Evolutionary conservation across 2,113 vertebrate genomes (phyloP), one percentile per base, ranked within the genome.

Genomic region (Sarotherodon lohbergeri): DNA sequence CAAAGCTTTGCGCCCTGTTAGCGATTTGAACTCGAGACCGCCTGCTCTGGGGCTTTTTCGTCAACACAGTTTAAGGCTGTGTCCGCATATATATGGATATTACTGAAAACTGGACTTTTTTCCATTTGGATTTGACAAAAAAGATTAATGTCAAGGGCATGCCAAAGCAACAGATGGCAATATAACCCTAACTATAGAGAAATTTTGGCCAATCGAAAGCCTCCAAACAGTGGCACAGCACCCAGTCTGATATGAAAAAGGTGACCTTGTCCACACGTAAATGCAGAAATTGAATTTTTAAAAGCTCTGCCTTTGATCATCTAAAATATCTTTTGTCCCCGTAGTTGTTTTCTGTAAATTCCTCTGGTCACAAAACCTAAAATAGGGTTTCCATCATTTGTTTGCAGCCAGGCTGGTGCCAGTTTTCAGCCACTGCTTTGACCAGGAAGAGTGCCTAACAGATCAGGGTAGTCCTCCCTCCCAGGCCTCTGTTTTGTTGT

Each of bases 401-500:
- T 82, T 82, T 13, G 13, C 66, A 83, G 90, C 81, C 82, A 52
- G 73, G 78, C 90, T 86, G 92, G 87, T 90, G 85, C 50, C 84
- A 71, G 88, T 91, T 91, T 95, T 84, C 82, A 32, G 84, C 82
- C 84, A 27, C 88, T 86, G 87, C 82, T 94, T 94, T 90, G 68
- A 80, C 84, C 82, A 83, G 93, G 89, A 93, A 83, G 89, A 94
- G 94, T 95, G 86, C 78, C 91, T 91, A 90, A 92, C 94, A 95
- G 95, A 94, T 92, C 87, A 88, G 73, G 36, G 90, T 92, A 91
- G 92, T 93, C 91, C 90, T 90, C 32, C 11, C 46, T 83, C 39
- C 11, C 43, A 59, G 80, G 80, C 82, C 54, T 79, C 89, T 63
- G 68, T 91, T 82, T 87, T 82, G 66, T 89, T 80, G 66, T 87